Conservation (phyloP, 1,140 invertebrate genomes). For the Danaus plexippus region DNA sequence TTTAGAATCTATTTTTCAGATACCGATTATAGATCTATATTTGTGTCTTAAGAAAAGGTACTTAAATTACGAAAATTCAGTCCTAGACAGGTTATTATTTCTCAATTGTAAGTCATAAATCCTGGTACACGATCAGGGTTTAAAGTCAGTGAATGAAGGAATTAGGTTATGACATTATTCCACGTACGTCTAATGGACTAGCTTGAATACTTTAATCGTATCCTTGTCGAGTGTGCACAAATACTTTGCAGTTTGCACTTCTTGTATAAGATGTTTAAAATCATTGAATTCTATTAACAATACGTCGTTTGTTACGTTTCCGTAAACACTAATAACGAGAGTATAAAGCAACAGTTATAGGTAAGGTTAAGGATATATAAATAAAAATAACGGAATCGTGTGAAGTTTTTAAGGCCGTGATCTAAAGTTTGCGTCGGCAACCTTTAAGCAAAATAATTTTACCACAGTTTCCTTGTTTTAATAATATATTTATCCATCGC, state of each 20-base stretch:
- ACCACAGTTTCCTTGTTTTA: conserved; percentile 13
- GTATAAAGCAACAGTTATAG: conserved; percentile 4
- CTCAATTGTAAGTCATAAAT: too few species aligned
- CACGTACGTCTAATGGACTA: conserved; percentile 7
- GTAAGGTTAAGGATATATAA: conserved; percentile 4
- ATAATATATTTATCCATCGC: neutral
- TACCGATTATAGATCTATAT: too few species aligned
- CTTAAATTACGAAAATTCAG: too few species aligned
- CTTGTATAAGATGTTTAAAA: conserved; percentile 3
- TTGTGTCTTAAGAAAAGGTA: too few species aligned
- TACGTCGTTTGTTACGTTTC: conserved; percentile 13
- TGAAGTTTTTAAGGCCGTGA: conserved; percentile 14
- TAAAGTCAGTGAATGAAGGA: too few species aligned
- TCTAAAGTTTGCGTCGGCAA: conserved; percentile 7
- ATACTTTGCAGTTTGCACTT: conserved; percentile 10
- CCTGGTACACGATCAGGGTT: too few species aligned
- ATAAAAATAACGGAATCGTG: conserved; percentile 6
- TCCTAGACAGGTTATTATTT: too few species aligned
- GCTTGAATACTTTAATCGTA: conserved; percentile 5
- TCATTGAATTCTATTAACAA: conserved; percentile 15
- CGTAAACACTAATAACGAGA: conserved; percentile 13
- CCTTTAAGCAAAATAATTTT: conserved; percentile 13
- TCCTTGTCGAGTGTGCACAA: conserved; percentile 6
- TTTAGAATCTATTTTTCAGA: too few species aligned
- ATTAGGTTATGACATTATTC: conserved; percentile 1